phyloP scores from a whole-genome alignment of 2,888 invertebrate species.

The Drosophila fulvimacula region DNA sequence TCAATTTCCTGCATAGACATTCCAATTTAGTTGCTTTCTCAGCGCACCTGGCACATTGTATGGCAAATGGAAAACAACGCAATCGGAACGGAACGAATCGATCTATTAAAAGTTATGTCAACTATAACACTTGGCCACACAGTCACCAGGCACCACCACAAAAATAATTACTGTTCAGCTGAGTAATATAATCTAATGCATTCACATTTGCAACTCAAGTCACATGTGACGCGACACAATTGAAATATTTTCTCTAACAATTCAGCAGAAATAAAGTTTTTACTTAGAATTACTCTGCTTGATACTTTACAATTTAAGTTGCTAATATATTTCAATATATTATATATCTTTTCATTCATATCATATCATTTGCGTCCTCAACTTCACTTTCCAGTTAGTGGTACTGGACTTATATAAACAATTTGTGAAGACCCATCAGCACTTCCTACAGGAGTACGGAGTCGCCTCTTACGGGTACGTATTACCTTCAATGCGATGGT shows the following conservation, averaged over 20 bases:
- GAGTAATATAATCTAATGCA: not conserved
- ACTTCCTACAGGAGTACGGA: not conserved
- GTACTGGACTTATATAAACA: not conserved
- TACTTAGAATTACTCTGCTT: too few relatives aligned
- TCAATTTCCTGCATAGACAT: conserved; percentile 76
- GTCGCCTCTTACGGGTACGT: too few relatives aligned
- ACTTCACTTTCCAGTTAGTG: too few relatives aligned
- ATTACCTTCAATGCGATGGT: not conserved
- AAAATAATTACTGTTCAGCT: not conserved
- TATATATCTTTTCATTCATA: not conserved
- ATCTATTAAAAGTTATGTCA: conserved; percentile 2
- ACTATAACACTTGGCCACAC: not conserved
- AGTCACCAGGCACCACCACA: not conserved
- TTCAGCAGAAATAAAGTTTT: not conserved
- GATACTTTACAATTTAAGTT: too few relatives aligned
- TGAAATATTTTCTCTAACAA: not conserved
- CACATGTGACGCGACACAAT: not conserved
- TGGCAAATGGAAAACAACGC: conserved; percentile 16
- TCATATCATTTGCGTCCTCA: not conserved
- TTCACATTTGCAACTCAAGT: not conserved
- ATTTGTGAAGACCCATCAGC: not conserved
- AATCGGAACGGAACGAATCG: conserved; percentile 2
- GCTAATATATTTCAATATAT: not conserved
- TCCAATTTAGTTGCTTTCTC: conserved; percentile 42
- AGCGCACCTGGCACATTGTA: conserved; percentile 14